Evolutionary conservation across 1,140 invertebrate genomes (phyloP).

Genomic region (Neodiprion lecontei): DNA sequence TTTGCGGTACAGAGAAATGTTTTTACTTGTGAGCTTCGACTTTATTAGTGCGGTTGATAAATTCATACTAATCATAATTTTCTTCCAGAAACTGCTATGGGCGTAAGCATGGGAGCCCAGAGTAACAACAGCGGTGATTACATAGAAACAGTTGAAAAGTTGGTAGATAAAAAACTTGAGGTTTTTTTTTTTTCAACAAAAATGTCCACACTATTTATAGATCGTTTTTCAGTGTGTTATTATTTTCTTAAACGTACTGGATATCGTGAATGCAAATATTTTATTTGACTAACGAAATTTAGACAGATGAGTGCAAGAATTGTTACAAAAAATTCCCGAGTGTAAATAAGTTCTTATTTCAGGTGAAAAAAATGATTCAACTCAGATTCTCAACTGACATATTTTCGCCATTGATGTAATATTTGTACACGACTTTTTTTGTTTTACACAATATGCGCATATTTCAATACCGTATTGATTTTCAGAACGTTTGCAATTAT

Average conservation of each 20-base stretch:
- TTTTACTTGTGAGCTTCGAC: constrained; percentile 9
- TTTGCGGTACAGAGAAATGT: constrained; percentile 65
- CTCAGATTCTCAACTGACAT: no score
- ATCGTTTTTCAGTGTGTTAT: no score
- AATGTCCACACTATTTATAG: constrained; percentile 20
- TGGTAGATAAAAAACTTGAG: constrained; percentile 57
- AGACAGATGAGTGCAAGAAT: no score
- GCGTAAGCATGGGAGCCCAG: constrained; percentile 74
- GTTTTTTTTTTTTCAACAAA: constrained; percentile 22
- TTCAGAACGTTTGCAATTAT: neutral
- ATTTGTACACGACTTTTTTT: no score
- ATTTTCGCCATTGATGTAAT: no score
- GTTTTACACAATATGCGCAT: no score
- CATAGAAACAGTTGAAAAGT: constrained; percentile 70
- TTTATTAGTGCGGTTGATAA: neutral
- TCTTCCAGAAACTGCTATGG: constrained; percentile 82
- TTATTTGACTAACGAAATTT: no score
- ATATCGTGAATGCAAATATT: no score
- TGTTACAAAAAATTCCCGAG: no score
- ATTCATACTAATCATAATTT: constrained; percentile 7
- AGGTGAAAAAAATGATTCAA: no score
- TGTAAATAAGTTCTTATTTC: no score
- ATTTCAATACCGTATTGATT: neutral
- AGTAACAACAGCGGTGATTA: constrained; percentile 73
- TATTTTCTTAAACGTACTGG: no score